Base-by-base conservation (phyloP, 2,113 vertebrate species). In the Colossoma macropomum region DNA sequence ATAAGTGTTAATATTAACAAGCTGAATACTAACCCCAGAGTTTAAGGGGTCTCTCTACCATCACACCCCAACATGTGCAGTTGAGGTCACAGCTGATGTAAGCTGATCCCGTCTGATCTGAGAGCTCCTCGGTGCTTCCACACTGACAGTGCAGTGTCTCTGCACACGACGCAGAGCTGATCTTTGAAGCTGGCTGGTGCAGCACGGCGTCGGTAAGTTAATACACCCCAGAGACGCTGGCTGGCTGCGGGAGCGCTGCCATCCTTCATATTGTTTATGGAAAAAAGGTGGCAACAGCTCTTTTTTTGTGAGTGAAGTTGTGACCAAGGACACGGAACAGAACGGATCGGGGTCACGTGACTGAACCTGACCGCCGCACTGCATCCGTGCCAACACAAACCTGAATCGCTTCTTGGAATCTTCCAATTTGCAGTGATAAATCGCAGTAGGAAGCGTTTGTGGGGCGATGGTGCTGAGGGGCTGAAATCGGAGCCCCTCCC, bases 361-460 rank as follows among this genome's bases (percentile, higher is more conserved):
- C 30, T 71, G 79, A 87, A 80, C 80, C 25, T 10, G 3, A 86
- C 69, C 75, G 25, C 59, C 25, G 63, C 74, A 0, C 78, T 30
- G 0, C 63, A 10, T 12, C 69, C 34, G 48, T 32, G 88, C 90
- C 91, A 91, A 90, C 41, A 84, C 90, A 91, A 92, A 90, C 54
- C 87, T 16, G 73, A 88, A 90, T 91, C 89, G 60, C 89, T 83
- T 86, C 89, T 89, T 89, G 89, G 92, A 93, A 90, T 92, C 87
- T 87, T 91, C 89, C 86, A 88, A 89, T 91, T 91, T 88, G 79
- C 85, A 87, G 65, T 90, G 89, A 92, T 93, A 92, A 90, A 92
- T 91, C 87, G 87, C 87, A 85, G 89, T 75, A 85, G 91, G 91
- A 91, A 92, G 90, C 87, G 88, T 87, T 91, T 88, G 89, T 65